These are phyloP conservation scores for Mus spretus DNA, from an alignment of 2,797 vertebrate species.

Conservation along the genomic window DNA sequence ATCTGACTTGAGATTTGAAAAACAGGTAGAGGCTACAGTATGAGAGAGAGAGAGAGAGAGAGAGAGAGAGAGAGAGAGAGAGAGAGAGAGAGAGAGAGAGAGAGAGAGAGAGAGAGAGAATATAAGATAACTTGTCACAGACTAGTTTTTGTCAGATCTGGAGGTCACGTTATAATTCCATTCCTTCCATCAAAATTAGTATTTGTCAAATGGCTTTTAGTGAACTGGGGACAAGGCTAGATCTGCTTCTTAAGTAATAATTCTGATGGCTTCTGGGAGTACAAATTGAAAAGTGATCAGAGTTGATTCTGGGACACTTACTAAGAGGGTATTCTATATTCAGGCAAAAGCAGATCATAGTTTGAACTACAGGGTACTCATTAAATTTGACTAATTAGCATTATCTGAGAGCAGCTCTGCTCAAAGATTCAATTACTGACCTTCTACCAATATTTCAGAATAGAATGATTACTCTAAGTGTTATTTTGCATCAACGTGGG, in stretches of 20 bases:
- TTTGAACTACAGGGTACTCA: constrained; percentile 63
- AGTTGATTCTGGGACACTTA: constrained; percentile 35
- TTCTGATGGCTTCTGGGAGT: constrained; percentile 11
- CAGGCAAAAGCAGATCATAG: constrained; percentile 48
- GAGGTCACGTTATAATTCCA: not conserved
- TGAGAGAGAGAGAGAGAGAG: no score
- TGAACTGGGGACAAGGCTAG: not conserved
- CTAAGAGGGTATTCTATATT: constrained; percentile 55
- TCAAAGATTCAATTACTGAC: constrained; percentile 64
- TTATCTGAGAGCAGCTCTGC: constrained; percentile 38
- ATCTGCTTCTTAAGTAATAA: constrained; percentile 51
- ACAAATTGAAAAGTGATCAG: constrained; percentile 57
- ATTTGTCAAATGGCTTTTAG: constrained; percentile 13
- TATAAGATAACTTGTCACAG: accelerated
- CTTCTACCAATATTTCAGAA: constrained; percentile 58
- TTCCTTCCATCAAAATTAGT: not conserved
- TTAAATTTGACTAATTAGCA: constrained; percentile 74
- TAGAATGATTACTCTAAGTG: constrained; percentile 27
- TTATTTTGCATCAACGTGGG: not conserved
- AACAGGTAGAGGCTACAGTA: no score
- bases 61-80: no score
- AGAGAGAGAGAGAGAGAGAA: no score
- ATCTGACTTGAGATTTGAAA: not conserved
- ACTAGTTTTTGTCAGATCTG: not conserved
- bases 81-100: no score